Evolutionary conservation across 2,113 vertebrate species (phyloP).

Genomic region (Theristicus caerulescens): DNA sequence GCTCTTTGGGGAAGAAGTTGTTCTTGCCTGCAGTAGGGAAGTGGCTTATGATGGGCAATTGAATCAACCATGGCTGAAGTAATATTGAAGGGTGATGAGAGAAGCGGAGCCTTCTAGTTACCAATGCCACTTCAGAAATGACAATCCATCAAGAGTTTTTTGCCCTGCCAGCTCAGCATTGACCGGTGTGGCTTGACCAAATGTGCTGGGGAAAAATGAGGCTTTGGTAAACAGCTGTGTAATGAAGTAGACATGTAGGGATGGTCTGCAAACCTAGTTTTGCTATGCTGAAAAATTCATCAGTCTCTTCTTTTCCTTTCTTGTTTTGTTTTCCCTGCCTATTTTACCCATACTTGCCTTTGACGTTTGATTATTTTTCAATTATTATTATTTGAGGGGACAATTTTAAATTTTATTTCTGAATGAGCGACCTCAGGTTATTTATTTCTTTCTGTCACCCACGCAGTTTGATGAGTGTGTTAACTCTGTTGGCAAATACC

Average conservation of each 20-base stretch:
- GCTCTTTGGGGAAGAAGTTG: background rate
- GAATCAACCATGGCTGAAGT: background rate
- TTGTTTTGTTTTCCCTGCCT: background rate
- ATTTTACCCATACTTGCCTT: background rate
- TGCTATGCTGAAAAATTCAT: background rate
- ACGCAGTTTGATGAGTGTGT: background rate
- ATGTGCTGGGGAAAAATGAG: background rate
- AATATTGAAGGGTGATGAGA: background rate
- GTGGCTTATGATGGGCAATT: background rate
- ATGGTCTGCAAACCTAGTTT: background rate
- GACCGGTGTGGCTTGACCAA: background rate
- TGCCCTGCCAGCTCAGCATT: background rate
- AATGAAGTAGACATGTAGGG: background rate
- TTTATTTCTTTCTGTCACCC: background rate
- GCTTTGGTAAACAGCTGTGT: background rate
- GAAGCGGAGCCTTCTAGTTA: background rate
- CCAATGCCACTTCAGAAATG: rapidly evolving
- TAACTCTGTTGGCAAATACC: background rate
- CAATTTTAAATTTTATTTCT: background rate
- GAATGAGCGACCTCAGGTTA: background rate
- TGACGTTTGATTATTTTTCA: background rate
- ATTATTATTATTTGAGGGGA: background rate
- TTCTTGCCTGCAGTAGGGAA: background rate
- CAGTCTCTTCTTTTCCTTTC: background rate
- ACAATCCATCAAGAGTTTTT: background rate